Percentiles rank a stretch among this genome's conserved stretches.
phyloP scores from a whole-genome alignment of 2,888 invertebrate species.

The Capitulum mitella region DNA sequence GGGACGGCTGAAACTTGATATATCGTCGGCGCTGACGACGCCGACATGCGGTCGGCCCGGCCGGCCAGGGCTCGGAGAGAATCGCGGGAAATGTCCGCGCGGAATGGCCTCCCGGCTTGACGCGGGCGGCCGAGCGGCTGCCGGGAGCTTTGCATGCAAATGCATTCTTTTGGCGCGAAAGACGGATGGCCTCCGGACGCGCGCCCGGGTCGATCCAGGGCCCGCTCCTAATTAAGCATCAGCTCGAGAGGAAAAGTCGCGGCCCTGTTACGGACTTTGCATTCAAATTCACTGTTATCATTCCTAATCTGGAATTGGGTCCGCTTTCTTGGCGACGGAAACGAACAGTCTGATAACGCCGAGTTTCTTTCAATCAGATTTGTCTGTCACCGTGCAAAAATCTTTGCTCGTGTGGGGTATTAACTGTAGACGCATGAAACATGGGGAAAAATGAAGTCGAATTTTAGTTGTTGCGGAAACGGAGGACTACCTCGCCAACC shows the following conservation, averaged over 20 bases:
- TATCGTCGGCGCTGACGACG: background rate
- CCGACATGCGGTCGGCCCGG: background rate
- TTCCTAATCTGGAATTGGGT: too few relatives aligned
- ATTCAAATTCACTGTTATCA: background rate
- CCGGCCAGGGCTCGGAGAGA: background rate
- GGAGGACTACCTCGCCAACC: too few relatives aligned
- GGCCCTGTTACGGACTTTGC: background rate
- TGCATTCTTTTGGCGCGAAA: background rate
- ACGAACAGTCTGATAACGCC: too few relatives aligned
- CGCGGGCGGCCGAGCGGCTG: background rate
- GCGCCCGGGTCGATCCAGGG: background rate
- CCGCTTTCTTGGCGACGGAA: too few relatives aligned
- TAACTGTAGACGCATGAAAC: too few relatives aligned
- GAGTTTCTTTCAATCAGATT: too few relatives aligned
- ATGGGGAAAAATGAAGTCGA: too few relatives aligned
- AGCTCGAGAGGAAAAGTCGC: background rate
- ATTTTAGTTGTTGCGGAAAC: too few relatives aligned
- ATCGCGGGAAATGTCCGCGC: background rate
- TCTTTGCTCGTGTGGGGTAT: too few relatives aligned
- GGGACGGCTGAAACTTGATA: constrained; percentile 1
- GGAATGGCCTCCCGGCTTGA: background rate
- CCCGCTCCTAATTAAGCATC: background rate
- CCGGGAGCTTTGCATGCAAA: background rate
- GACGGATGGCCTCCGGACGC: background rate
- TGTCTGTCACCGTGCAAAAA: too few relatives aligned